Evolutionary conservation across 2,113 vertebrate species (phyloP), one percentile per base, ranked within the genome.

Genomic region (Dryoscopus gambensis): DNA sequence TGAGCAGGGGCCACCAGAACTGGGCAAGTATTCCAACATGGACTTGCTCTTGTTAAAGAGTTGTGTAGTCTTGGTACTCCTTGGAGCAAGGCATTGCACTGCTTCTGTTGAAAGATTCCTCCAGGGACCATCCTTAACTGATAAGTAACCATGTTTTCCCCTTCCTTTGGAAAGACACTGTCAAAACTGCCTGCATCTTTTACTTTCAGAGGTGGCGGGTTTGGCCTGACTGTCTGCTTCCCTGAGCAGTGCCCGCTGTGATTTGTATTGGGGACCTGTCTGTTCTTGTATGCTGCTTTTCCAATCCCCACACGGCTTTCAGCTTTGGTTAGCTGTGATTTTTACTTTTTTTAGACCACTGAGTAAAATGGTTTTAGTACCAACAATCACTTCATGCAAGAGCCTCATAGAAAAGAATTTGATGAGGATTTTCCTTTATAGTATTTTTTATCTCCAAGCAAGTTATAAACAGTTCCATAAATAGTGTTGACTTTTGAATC

Each of bases 401-500:
- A 95, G n/a, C 46, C n/a, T 56, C 35, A 57, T 87, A 76, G 65
- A 96, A 94, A 87, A 14, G 5, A 73, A 55, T 73, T 68, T 62
- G 40, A 55, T 86, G 46, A 82, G 20, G 47, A 33, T 91, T 96
- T 91, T 87, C 50, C 37, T 59, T 64, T 62, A 27, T 47, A 65
- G 21, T 63, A 50, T 65, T 85, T 76, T 76, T 90, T 47, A 62
- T 84, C 59, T 85, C 46, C 57, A 57, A 89, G 62, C 74, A 42
- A 69, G 63, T 55, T 82, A 85, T 30, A 73, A 94, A 73, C 35
- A 44, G 47, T 62, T 94, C 74, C 42, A 57, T 93, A 94, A 95
- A 93, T 89, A 88, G 27, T 49, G 46, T 69, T 87, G 89, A 56
- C 67, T 94, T 89, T 28, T 84, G 47, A 77, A 67, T 95, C 39